These are phyloP conservation scores for Lepus europaeus DNA, from an alignment of 2,113 vertebrate species.

Conservation along the genomic window DNA sequence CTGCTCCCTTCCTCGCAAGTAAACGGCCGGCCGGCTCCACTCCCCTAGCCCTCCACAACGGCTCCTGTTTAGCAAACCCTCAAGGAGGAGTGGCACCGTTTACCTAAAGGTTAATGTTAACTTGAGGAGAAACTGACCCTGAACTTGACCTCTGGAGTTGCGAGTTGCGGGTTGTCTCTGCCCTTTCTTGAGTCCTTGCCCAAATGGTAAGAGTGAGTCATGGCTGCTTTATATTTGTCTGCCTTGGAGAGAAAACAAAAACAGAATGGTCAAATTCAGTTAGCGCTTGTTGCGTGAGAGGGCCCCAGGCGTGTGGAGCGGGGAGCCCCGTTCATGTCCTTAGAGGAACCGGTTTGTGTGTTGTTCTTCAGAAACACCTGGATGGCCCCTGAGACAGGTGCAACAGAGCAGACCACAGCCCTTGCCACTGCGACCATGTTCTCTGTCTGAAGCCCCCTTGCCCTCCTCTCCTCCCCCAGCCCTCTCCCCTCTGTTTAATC, in stretches of 20 bases:
- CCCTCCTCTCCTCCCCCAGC: neutral
- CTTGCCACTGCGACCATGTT: neutral
- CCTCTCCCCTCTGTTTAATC: neutral
- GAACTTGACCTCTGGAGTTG: conserved; percentile 32
- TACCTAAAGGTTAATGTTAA: conserved; percentile 82
- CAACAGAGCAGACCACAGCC: neutral
- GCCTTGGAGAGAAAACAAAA: neutral
- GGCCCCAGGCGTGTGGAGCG: neutral
- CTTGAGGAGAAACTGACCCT: conserved; percentile 54
- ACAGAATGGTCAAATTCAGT: neutral
- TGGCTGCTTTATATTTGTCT: neutral
- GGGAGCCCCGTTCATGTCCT: neutral
- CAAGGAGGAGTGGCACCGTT: conserved; percentile 62
- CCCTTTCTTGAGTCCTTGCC: conserved; percentile 32
- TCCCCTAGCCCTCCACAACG: neutral
- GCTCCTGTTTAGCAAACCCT: conserved; percentile 52
- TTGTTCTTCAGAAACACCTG: neutral
- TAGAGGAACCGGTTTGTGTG: neutral
- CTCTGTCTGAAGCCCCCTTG: neutral
- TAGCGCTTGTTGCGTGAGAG: neutral
- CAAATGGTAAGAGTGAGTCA: conserved; percentile 44
- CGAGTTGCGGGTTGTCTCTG: neutral
- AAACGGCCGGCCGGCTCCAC: conserved; percentile 3
- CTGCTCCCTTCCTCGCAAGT: conserved; percentile 25
- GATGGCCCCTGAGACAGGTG: neutral